Percentiles rank a stretch among this genome's conserved stretches.
phyloP scores from a whole-genome alignment of 2,797 vertebrate species.

The Sandelia bainsii region DNA sequence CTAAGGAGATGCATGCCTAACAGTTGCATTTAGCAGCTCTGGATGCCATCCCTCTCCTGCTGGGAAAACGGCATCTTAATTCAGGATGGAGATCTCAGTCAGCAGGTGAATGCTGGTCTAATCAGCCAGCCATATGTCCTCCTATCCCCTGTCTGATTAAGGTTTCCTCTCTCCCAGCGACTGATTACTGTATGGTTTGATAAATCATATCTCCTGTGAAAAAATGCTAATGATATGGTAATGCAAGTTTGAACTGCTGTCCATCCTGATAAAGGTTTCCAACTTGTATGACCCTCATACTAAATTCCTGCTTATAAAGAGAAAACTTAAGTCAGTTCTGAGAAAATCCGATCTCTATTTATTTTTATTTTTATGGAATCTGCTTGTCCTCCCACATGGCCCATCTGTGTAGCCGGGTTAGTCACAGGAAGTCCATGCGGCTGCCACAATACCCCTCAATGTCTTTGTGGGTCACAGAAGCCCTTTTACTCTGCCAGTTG shows the following conservation, averaged over 20 bases:
- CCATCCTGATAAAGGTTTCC: slow-evolving; percentile 52
- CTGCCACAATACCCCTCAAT: slow-evolving; percentile 49
- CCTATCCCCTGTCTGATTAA: slow-evolving; percentile 69
- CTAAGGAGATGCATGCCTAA: slow-evolving; percentile 52
- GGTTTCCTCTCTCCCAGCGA: slow-evolving; percentile 48
- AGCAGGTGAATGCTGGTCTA: slow-evolving; percentile 75
- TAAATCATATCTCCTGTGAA: slow-evolving; percentile 72
- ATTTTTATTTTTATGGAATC: slow-evolving; percentile 54
- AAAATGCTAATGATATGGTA: slow-evolving; percentile 73
- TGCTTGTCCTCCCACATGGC: slow-evolving; percentile 73
- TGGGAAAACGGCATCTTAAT: slow-evolving; percentile 73
- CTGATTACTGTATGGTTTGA: slow-evolving; percentile 72
- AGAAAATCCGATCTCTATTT: slow-evolving; percentile 26
- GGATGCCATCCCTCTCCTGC: slow-evolving; percentile 54
- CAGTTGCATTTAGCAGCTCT: slow-evolving; percentile 44
- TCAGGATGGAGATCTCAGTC: slow-evolving; percentile 74
- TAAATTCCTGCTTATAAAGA: slow-evolving; percentile 18
- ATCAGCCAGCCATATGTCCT: slow-evolving; percentile 79
- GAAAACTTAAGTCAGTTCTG: slow-evolving; percentile 27
- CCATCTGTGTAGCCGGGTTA: slow-evolving; percentile 75
- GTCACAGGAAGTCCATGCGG: slow-evolving; percentile 52
- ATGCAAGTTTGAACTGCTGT: slow-evolving; percentile 56
- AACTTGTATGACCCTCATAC: slow-evolving; percentile 38
- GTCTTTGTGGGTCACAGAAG: slow-evolving; percentile 63
- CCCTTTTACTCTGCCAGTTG: slow-evolving; percentile 15